Evolutionary conservation across 2,888 invertebrate genomes (phyloP), one percentile per base, ranked within the genome.

Genomic region (Pterobdella sp.): DNA sequence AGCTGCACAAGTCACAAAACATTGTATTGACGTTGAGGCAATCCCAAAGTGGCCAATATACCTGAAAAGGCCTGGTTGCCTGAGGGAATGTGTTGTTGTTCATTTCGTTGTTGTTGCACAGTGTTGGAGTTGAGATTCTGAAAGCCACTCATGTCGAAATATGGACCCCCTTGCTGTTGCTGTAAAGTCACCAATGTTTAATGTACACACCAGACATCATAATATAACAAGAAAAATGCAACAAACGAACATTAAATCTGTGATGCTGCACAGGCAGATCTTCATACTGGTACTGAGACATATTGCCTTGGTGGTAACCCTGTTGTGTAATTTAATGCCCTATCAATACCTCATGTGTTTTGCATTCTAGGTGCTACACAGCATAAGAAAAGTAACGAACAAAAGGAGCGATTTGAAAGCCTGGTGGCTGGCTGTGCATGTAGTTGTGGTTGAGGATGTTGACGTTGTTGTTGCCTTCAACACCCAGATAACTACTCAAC

Each of bases 351-450:
- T n/a, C n/a, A n/a, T n/a, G n/a, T 18, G 14, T 49, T 49, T 49
- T 49, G n/a, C 14, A 49, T 18, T 18, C n/a, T 10, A 10, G 7
- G 10, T 64, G 18, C 64, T 7, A 68, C 29, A 32, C 3, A 35
- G 3, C 35, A 37, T 4, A 22, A 68, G 68, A 37, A 1, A 68
- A 37, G 1, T 26, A 29, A 72, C 74, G 67, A 26, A 74, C 74
- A 72, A 72, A 74, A 26, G 74, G 72, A 18, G 74, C 66, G n/a
- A 74, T 29, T 60, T 66, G 74, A 52, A 74, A 74, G 32, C 74
- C 74, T 31, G 74, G 74, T 29, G 74, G 74, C 26, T 74, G 74
- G 29, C 74, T 65, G 68, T 72, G 56, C 67, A 74, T 56, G 68
- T 74, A 74, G 74, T 74, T 74, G 49, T 26, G 69, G 42, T 73